These are phyloP conservation scores for Thinocorus orbignyianus DNA, from an alignment of 2,113 vertebrate species.

Conservation along the genomic window DNA sequence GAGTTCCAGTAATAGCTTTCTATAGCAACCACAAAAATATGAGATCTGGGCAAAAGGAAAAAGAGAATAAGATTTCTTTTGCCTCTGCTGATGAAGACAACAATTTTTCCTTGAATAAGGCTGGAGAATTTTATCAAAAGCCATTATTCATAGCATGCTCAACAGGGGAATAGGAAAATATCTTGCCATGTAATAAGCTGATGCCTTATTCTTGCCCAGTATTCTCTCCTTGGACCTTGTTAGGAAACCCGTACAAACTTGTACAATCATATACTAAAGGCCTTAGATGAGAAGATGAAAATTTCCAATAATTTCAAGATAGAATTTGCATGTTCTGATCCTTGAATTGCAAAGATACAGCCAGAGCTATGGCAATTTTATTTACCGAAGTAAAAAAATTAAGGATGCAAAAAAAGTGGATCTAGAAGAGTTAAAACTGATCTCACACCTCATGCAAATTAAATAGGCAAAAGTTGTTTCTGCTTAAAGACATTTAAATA, in stretches of 20 bases:
- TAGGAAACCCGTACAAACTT: not conserved
- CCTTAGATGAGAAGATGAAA: not conserved
- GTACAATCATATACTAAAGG: not conserved
- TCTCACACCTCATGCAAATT: not conserved
- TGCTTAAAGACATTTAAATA: not conserved
- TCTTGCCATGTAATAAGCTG: not conserved
- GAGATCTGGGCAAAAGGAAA: not conserved
- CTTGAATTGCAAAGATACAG: not conserved
- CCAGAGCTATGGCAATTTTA: not conserved
- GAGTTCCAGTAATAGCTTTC: conserved; percentile 53
- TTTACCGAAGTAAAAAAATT: not conserved
- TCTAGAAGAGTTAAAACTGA: not conserved
- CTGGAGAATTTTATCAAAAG: conserved; percentile 10
- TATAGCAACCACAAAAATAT: conserved; percentile 48
- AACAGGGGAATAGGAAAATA: not conserved
- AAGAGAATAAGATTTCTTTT: not conserved
- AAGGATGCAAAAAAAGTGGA: not conserved
- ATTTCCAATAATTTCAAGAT: not conserved
- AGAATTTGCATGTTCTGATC: not conserved
- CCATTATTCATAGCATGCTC: not conserved
- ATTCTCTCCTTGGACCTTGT: not conserved
- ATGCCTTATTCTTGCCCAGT: not conserved
- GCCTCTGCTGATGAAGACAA: conserved; percentile 8
- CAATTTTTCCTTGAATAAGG: conserved; percentile 13
- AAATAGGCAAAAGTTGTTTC: not conserved